A percentile compares a stretch with the other conserved stretches of the same genome.
Conservation (phyloP, 1,140 invertebrate species). For the Idris sp. region DNA sequence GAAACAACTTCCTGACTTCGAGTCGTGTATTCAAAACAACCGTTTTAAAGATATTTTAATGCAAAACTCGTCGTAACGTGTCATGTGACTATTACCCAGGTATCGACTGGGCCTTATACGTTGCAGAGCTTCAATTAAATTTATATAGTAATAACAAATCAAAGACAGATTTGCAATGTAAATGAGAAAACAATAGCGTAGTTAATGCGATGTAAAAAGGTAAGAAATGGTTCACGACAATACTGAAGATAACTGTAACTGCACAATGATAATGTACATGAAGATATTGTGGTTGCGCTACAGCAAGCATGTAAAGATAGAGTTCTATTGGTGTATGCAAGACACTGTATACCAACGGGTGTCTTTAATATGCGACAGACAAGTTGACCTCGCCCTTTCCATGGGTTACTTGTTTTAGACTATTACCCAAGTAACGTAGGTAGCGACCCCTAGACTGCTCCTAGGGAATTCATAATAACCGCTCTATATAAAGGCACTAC, state of each 20-base stretch:
- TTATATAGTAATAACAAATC: neutral
- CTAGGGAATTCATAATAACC: slow-evolving; percentile 74
- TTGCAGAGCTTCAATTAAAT: too few relatives aligned
- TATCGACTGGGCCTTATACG: too few relatives aligned
- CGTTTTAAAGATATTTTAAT: too few relatives aligned
- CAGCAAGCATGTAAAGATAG: slow-evolving; percentile 34
- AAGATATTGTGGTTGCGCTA: slow-evolving; percentile 41
- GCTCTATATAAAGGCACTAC: slow-evolving; percentile 54
- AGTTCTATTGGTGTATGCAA: slow-evolving; percentile 54
- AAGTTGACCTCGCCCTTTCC: slow-evolving; percentile 72
- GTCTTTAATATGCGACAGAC: slow-evolving; percentile 74
- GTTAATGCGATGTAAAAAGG: slow-evolving; percentile 26
- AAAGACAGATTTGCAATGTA: slow-evolving; percentile 15
- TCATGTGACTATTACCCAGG: too few relatives aligned
- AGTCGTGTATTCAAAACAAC: too few relatives aligned
- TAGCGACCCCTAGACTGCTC: slow-evolving; percentile 67
- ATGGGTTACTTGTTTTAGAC: slow-evolving; percentile 70
- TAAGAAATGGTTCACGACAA: slow-evolving; percentile 41
- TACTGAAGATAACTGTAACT: slow-evolving; percentile 47
- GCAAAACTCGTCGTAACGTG: too few relatives aligned
- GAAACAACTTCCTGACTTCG: too few relatives aligned
- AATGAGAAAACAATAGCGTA: slow-evolving; percentile 20
- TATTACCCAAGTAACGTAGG: slow-evolving; percentile 69
- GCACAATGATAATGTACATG: slow-evolving; percentile 46
- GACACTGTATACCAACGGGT: slow-evolving; percentile 56